phyloP scores from a whole-genome alignment of 2,888 invertebrate genomes.

The Axea sp. region DNA sequence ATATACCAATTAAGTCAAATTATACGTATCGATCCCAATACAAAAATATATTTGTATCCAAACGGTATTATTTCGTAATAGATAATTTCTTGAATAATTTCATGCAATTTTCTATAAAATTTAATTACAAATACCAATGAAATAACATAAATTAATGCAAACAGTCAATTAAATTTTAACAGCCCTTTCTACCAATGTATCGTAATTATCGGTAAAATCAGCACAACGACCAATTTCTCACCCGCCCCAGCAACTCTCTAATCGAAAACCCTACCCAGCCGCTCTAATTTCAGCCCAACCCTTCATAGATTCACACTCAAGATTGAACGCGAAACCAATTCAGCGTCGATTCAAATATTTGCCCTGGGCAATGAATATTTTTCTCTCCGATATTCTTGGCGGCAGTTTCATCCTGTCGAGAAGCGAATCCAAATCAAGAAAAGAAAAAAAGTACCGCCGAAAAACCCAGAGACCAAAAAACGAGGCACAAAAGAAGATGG shows the following conservation, averaged over 20 bases:
- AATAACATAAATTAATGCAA: no score
- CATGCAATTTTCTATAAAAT: no score
- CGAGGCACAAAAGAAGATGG: not conserved
- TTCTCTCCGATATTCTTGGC: not conserved
- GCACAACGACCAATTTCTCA: not conserved
- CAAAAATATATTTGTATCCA: no score
- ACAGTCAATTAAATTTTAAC: no score
- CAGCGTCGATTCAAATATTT: constrained; percentile 3
- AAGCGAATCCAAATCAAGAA: not conserved
- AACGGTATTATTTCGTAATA: no score
- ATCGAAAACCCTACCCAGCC: not conserved
- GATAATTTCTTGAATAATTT: no score
- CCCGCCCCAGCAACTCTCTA: not conserved
- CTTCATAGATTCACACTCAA: not conserved
- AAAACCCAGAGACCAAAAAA: constrained; percentile 1
- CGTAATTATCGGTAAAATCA: no score
- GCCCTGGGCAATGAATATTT: constrained; percentile 2
- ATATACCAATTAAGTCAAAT: no score
- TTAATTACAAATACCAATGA: no score
- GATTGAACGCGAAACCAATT: constrained; percentile 1
- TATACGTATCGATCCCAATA: no score
- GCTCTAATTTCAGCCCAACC: not conserved
- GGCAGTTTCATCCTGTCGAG: not conserved
- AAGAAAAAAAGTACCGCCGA: not conserved
- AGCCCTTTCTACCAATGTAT: no score